phyloP scores from a whole-genome alignment of 2,113 vertebrate genomes.

The Lepus timidus region DNA sequence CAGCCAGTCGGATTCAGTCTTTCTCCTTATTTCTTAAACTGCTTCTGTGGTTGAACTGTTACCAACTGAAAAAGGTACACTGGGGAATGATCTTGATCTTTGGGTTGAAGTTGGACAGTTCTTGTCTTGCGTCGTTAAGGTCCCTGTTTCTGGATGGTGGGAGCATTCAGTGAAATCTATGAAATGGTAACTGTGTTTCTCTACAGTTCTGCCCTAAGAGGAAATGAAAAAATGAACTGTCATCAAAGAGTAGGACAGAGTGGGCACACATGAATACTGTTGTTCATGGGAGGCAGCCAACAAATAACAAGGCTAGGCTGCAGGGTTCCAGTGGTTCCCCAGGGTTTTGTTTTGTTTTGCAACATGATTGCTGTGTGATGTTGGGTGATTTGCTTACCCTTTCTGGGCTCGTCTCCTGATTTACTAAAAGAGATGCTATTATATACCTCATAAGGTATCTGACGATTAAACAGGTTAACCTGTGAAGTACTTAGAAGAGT shows the following conservation, averaged over 20 bases:
- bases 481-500: background rate
- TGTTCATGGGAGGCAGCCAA: background rate
- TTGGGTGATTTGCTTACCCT: background rate
- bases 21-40: background rate
- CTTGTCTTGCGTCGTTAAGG: background rate
- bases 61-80: too few relatives aligned
- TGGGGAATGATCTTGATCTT: conserved; percentile 4
- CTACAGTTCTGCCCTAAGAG: background rate
- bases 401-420: background rate
- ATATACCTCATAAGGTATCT: background rate
- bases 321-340: background rate
- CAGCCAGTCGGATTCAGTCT: background rate
- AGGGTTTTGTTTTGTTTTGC: background rate
- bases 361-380: background rate
- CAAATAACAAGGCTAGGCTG: background rate
- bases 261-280: background rate
- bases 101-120: background rate
- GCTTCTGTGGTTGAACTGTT: background rate
- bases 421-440: background rate
- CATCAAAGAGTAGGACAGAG: background rate
- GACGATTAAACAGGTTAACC: background rate
- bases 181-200: background rate
- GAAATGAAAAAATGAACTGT: background rate
- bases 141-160: conserved; percentile 5
- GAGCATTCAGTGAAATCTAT: background rate